Evolutionary conservation across 2,113 vertebrate species (phyloP).

Genomic region (Neofelis nebulosa): DNA sequence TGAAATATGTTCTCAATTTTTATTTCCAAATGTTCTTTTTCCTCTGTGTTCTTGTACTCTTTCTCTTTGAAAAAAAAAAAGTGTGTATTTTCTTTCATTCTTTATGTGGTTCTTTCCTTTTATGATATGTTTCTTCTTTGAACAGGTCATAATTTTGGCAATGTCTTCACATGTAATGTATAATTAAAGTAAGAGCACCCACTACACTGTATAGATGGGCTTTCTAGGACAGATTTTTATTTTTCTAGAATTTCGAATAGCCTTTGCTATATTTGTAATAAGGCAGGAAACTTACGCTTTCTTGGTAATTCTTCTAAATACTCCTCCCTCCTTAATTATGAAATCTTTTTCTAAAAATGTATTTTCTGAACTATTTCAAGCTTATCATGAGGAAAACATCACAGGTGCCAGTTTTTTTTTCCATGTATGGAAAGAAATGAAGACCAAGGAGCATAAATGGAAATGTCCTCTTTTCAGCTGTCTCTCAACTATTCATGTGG

Average conservation of each 20-base stretch:
- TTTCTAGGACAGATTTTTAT: not conserved
- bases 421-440: not conserved
- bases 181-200: not conserved
- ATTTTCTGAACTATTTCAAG: not conserved
- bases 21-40: conserved; percentile 16
- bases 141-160: not conserved
- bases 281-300: not conserved
- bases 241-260: not conserved
- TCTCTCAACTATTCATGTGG: not conserved
- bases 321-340: not conserved
- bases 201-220: not conserved
- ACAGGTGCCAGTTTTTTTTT: not conserved
- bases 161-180: not conserved
- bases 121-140: not conserved
- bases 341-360: not conserved
- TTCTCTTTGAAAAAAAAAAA: not conserved
- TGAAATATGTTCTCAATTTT: conserved; percentile 23
- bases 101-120: not conserved
- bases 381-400: not conserved
- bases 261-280: not conserved
- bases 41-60: not conserved
- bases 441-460: not conserved
- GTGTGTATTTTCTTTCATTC: not conserved
- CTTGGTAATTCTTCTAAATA: not conserved
- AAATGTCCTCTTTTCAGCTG: not conserved